phyloP scores from a whole-genome alignment of 2,888 invertebrate genomes.

The Lottia scabra region DNA sequence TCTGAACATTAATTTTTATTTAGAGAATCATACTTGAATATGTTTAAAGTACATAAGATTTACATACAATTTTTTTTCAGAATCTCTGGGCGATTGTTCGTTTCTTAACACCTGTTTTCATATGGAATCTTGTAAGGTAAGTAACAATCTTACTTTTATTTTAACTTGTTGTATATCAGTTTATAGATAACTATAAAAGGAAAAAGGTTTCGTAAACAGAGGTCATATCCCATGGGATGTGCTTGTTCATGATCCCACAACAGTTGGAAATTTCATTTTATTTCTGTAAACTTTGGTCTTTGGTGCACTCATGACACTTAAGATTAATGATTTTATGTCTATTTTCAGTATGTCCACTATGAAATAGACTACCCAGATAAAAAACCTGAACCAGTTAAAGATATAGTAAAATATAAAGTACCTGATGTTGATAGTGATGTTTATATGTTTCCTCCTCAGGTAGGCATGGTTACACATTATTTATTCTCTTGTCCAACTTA shows the following conservation, averaged over 20 bases:
- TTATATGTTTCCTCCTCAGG: slow-evolving; percentile 66
- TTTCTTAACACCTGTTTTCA: slow-evolving; percentile 99
- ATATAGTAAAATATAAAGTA: slow-evolving; percentile 3
- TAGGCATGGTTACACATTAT: slow-evolving; percentile 18
- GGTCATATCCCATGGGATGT: too few species aligned
- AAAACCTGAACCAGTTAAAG: slow-evolving; percentile 15
- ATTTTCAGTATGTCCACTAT: slow-evolving; percentile 90
- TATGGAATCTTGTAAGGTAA: slow-evolving; percentile 94
- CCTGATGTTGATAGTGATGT: slow-evolving; percentile 36
- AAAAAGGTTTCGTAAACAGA: too few species aligned
- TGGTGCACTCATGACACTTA: too few species aligned
- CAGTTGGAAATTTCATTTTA: too few species aligned
- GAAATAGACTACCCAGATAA: slow-evolving; percentile 81
- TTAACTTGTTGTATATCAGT: too few species aligned
- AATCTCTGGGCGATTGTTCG: slow-evolving; percentile 94
- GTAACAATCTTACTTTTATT: too few species aligned
- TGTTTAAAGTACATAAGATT: too few species aligned
- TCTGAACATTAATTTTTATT: too few species aligned
- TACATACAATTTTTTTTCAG: slow-evolving; percentile 70
- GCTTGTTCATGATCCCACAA: too few species aligned
- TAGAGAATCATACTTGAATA: too few species aligned
- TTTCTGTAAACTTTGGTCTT: too few species aligned
- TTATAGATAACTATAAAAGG: too few species aligned
- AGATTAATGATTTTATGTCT: not conserved
- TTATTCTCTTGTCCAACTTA: not conserved